Percentiles rank a stretch among this genome's conserved stretches.
phyloP scores from a whole-genome alignment of 2,797 vertebrate genomes.

The Chromis chromis region DNA sequence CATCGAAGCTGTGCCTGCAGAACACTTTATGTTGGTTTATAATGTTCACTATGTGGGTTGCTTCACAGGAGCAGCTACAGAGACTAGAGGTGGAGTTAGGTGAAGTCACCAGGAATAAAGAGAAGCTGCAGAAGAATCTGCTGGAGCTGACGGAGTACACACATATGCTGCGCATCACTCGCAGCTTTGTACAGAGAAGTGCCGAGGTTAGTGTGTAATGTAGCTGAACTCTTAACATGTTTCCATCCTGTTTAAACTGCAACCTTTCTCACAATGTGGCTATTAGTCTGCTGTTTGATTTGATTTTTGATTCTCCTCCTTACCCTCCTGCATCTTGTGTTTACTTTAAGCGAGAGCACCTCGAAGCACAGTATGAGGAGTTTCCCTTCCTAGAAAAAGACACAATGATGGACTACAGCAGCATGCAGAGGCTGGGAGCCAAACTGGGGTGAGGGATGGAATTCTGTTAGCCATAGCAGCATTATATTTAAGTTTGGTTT shows the following conservation, averaged over 20 bases:
- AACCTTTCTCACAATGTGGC: background rate
- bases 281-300: background rate
- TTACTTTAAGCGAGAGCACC: conserved; percentile 83
- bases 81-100: conserved; percentile 93
- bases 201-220: conserved; percentile 84
- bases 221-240: background rate
- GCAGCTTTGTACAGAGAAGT: conserved; percentile 86
- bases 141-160: conserved; percentile 95
- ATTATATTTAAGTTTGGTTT: background rate
- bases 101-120: conserved; percentile 96
- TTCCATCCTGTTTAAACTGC: background rate
- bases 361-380: conserved; percentile 90
- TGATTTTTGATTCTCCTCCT: conserved; percentile 1
- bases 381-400: conserved; percentile 93
- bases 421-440: conserved; percentile 95
- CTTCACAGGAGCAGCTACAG: conserved; percentile 92
- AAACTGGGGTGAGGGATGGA: conserved; percentile 90
- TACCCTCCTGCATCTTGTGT: conserved; percentile 6
- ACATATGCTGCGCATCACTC: conserved; percentile 92
- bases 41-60: background rate
- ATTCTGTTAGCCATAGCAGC: background rate
- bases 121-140: conserved; percentile 93
- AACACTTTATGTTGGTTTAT: too few species aligned
- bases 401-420: conserved; percentile 91
- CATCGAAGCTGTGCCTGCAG: too few species aligned